These are phyloP conservation scores for Caenorhabditis latens DNA, from an alignment of 1,140 invertebrate species.

Conservation along the genomic window DNA sequence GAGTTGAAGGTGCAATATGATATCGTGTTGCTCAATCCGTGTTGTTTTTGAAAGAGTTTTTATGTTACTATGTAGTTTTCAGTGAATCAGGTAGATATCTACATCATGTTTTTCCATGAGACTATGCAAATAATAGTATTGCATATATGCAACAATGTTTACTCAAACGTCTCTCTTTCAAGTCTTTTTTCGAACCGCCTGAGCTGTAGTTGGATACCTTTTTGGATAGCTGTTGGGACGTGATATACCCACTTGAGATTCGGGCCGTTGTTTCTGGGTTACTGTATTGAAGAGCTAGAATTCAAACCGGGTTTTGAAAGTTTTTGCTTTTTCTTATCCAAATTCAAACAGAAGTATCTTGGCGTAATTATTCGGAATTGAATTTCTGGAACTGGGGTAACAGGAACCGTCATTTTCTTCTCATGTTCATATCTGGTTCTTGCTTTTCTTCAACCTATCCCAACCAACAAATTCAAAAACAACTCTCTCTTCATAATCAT, in stretches of 20 bases:
- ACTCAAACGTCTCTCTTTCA: conserved; percentile 28
- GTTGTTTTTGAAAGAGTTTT: not conserved
- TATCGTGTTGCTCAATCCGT: conserved; percentile 6
- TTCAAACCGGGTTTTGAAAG: too few relatives aligned
- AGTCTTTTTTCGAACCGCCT: conserved; percentile 35
- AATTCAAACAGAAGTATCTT: too few relatives aligned
- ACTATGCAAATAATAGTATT: conserved; percentile 47
- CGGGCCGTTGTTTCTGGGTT: too few relatives aligned
- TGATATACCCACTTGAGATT: not conserved
- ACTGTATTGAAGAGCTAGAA: too few relatives aligned
- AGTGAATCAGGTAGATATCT: not conserved
- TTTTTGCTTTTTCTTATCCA: too few relatives aligned
- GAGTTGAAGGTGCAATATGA: not conserved
- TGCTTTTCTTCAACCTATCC: too few relatives aligned
- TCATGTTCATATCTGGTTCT: too few relatives aligned
- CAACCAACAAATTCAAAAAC: not conserved
- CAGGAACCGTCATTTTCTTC: too few relatives aligned
- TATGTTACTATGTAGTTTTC: conserved; percentile 49
- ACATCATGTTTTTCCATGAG: conserved; percentile 54
- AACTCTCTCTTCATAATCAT: not conserved
- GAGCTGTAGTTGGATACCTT: not conserved
- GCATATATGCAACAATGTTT: conserved; percentile 43
- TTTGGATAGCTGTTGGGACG: not conserved
- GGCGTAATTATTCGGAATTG: too few relatives aligned
- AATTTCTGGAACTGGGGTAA: too few relatives aligned